Conservation (phyloP, 35 echinoderm and acorn worm genomes). For the Lytechinus pictus region DNA sequence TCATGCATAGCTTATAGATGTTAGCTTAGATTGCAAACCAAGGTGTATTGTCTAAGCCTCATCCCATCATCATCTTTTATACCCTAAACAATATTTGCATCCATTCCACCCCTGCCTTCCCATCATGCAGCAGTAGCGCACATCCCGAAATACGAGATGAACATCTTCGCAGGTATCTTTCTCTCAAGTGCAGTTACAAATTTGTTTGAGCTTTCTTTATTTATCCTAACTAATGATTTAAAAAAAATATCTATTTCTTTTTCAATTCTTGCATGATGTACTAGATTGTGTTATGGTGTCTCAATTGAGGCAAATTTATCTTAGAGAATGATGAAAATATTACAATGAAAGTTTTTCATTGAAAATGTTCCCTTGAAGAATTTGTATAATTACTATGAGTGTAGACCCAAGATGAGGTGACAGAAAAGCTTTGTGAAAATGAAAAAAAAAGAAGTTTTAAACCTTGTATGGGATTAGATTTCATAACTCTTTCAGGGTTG, state of each 20-base stretch:
- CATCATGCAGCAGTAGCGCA: constrained; percentile 47
- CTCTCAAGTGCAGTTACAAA: background rate
- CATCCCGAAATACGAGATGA: constrained; percentile 50
- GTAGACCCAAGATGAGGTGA: background rate
- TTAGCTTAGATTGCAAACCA: background rate
- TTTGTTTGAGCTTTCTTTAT: background rate
- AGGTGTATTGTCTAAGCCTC: background rate
- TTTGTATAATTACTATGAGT: background rate
- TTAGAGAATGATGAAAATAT: background rate
- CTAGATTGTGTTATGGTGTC: background rate
- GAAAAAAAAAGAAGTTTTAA: too few species aligned
- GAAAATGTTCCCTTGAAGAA: background rate
- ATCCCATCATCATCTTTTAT: background rate
- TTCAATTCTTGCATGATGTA: background rate
- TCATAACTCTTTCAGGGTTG: background rate
- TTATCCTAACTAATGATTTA: background rate
- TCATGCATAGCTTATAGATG: background rate
- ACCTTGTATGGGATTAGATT: too few species aligned
- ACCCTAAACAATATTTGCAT: background rate
- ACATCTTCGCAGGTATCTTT: constrained; percentile 38
- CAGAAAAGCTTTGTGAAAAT: too few species aligned
- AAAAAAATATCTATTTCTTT: background rate
- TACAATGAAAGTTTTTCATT: background rate
- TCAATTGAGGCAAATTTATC: background rate
- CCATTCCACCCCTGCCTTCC: background rate